Evolutionary conservation across 2,797 vertebrate species (phyloP), one percentile per base, ranked within the genome.

Genomic region (Megaceryle alcyon): DNA sequence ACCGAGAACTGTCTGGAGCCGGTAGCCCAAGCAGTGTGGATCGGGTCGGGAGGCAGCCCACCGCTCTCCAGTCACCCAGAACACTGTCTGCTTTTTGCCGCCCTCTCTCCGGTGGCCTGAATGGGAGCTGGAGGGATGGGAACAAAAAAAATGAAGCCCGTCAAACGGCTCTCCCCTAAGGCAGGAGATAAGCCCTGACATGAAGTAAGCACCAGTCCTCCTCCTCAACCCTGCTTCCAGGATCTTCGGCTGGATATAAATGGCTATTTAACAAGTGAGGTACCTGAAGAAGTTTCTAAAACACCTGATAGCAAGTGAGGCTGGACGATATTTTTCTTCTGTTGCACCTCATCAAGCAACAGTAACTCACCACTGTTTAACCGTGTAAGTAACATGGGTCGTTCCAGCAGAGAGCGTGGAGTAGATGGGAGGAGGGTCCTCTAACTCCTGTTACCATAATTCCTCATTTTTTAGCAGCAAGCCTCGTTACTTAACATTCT

Each of bases 41-140:
- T 26, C 2, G 14, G 14, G 17, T 10, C 0, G 0, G 39, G 44
- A 41, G 44, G 60, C 19, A 26, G 22, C 59, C 33, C 21, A 2
- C 29, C 1, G 6, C 29, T 0, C 33, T 43, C 29, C 48, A 68
- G 26, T 18, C 63, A 21, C 7, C 69, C 69, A 8, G 12, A 19
- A 17, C 73, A 23, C 9, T 6, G 3, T 5, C 19, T 37, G 76
- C 22, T 81, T 49, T 26, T 44, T 46, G 37, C 19, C 43, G n/a
- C 75, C 56, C 76, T 91, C 1, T 2, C 41, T 61, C 39, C 14
- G 20, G 41, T 0, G 0, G n/a, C 8, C 28, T 18, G 31, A 37
- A 37, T 8, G 44, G 77, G 77, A 86, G 77, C 64, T 35, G n/a
- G 49, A 70, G 49, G 70, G 57, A 20, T 14, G 57, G 57, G n/a